A percentile compares a stretch with the other conserved stretches of the same genome.
phyloP scores from a whole-genome alignment of 1,140 invertebrate species.

The Aphis gossypii region DNA sequence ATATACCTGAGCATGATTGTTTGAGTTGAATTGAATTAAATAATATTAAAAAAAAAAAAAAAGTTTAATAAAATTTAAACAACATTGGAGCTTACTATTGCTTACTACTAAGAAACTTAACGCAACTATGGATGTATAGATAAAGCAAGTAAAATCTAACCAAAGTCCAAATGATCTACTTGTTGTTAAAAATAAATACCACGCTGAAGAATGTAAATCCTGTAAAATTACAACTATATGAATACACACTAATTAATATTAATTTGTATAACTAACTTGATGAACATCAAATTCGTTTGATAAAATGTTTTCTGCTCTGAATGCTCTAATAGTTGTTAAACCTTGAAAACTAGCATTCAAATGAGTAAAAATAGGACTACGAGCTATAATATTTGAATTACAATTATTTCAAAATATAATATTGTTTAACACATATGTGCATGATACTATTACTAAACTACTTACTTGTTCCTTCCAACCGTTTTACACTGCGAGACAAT shows the following conservation, averaged over 20 bases:
- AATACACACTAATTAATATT: not conserved
- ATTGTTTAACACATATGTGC: not conserved
- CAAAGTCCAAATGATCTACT: conserved; percentile 85
- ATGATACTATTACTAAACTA: conserved; percentile 15
- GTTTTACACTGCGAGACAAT: conserved; percentile 73
- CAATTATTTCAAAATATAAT: not conserved
- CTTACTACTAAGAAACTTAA: conserved; percentile 74
- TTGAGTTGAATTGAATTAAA: not conserved
- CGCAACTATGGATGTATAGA: conserved; percentile 75
- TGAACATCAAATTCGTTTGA: conserved; percentile 82
- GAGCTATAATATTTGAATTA: conserved; percentile 67
- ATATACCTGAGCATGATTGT: conserved; percentile 61
- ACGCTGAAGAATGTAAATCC: conserved; percentile 63
- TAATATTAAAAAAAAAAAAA: not conserved
- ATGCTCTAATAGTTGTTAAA: conserved; percentile 87
- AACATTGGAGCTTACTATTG: conserved; percentile 62
- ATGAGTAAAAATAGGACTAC: conserved; percentile 86
- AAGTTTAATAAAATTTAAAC: not conserved
- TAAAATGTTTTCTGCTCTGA: conserved; percentile 78
- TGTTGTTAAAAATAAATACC: conserved; percentile 77
- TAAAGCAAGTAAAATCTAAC: conserved; percentile 78
- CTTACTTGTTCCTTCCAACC: conserved; percentile 71
- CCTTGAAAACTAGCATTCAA: conserved; percentile 88
- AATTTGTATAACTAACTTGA: conserved; percentile 66
- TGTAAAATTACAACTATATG: not conserved